phyloP scores from a whole-genome alignment of 2,888 invertebrate genomes.

The Dioctria linearis region DNA sequence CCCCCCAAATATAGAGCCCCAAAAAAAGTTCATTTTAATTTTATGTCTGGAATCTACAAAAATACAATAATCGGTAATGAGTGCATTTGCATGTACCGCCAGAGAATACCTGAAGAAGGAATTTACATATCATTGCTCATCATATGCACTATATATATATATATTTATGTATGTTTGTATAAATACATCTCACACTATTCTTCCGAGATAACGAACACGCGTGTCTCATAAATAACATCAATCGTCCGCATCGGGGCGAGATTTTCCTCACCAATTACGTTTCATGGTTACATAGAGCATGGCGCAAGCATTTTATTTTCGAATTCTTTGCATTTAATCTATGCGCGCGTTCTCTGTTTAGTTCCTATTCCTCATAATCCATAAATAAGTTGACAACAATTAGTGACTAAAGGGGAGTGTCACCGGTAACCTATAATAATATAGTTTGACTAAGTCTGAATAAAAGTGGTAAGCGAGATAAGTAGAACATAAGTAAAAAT shows the following conservation, averaged over 20 bases:
- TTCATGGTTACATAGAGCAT: neutral
- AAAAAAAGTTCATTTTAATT: constrained; percentile 7
- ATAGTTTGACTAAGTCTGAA: no score
- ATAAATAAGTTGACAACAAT: constrained; percentile 51
- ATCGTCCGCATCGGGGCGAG: constrained; percentile 16
- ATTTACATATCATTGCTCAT: neutral
- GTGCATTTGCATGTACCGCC: constrained; percentile 25
- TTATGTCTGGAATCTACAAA: neutral
- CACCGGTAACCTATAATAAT: no score
- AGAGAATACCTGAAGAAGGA: constrained; percentile 25
- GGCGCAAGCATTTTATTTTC: constrained; percentile 36
- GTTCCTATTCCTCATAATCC: constrained; percentile 49
- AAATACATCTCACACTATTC: neutral
- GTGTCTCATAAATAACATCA: constrained; percentile 49
- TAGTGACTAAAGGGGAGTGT: constrained; percentile 31
- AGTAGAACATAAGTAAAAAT: no score
- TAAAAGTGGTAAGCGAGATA: no score
- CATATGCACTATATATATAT: neutral
- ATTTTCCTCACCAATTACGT: constrained; percentile 32
- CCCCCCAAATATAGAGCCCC: no score
- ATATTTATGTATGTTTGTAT: no score
- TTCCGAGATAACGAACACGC: constrained; percentile 41
- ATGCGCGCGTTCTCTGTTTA: constrained; percentile 17
- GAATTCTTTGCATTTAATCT: constrained; percentile 26
- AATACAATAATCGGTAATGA: constrained; percentile 31